phyloP scores from a whole-genome alignment of 2,888 invertebrate species.

The Cylloceria caligata region DNA sequence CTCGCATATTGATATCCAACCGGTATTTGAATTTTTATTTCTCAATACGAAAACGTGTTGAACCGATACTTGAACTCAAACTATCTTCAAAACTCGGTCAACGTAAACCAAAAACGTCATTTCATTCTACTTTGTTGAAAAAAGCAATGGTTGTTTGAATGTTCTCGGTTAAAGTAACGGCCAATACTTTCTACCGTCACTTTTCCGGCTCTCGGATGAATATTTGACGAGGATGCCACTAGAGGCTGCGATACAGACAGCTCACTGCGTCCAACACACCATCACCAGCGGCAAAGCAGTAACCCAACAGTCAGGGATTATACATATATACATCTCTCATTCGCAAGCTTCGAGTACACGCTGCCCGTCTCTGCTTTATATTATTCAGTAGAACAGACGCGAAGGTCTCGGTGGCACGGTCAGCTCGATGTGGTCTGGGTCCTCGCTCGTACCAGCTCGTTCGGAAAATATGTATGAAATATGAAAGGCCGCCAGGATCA shows the following conservation, averaged over 20 bases:
- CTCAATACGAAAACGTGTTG: neutral
- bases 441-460: slow-evolving; percentile 44
- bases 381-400: slow-evolving; percentile 62
- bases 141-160: slow-evolving; percentile 13
- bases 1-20: neutral
- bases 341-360: slow-evolving; percentile 43
- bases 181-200: slow-evolving; percentile 57
- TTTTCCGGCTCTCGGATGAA: slow-evolving; percentile 62
- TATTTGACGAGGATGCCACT: slow-evolving; percentile 63
- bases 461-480: slow-evolving; percentile 66
- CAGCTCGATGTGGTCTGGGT: slow-evolving; percentile 48
- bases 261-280: slow-evolving; percentile 28
- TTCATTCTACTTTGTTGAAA: slow-evolving; percentile 11
- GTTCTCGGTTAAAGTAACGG: slow-evolving; percentile 41
- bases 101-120: neutral
- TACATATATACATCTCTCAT: slow-evolving; percentile 28
- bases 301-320: slow-evolving; percentile 30
- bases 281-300: slow-evolving; percentile 17
- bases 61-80: neutral
- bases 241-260: neutral
- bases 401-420: slow-evolving; percentile 50
- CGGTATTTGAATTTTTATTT: neutral
- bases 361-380: slow-evolving; percentile 41
- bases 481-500: slow-evolving; percentile 63
- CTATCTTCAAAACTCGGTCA: neutral